phyloP scores from a whole-genome alignment of 2,797 vertebrate species.

The Rhinichthys osculus region DNA sequence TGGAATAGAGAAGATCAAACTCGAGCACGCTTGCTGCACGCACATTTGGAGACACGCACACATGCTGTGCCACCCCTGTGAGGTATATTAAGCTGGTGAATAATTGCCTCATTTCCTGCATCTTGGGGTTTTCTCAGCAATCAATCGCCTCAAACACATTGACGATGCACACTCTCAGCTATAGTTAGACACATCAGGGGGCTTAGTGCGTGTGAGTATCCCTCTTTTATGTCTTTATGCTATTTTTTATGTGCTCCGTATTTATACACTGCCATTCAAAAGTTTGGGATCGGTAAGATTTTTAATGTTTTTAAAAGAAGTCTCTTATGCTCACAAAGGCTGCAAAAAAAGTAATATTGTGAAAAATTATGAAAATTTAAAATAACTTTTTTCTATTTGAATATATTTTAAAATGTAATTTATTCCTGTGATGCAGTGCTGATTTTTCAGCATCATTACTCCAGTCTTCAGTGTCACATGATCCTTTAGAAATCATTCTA shows the following conservation, averaged over 20 bases:
- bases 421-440: no score
- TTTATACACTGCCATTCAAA: no score
- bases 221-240: background rate
- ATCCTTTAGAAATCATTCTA: no score
- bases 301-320: no score
- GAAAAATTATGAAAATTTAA: no score
- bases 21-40: background rate
- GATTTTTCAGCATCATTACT: no score
- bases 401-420: no score
- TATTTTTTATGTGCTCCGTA: background rate
- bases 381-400: no score
- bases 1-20: slow-evolving; percentile 47
- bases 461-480: no score
- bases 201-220: background rate
- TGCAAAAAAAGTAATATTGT: no score
- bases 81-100: slow-evolving; percentile 57
- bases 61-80: slow-evolving; percentile 30
- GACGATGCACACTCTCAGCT: slow-evolving; percentile 43
- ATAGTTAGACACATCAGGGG: slow-evolving; percentile 35
- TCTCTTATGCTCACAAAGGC: no score
- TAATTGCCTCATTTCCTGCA: slow-evolving; percentile 61
- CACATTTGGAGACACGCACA: slow-evolving; percentile 10
- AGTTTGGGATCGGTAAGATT: no score
- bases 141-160: slow-evolving; percentile 51
- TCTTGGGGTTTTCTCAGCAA: slow-evolving; percentile 54